Conservation (phyloP, 2,113 vertebrate species). For the Sminthopsis crassicaudata region DNA sequence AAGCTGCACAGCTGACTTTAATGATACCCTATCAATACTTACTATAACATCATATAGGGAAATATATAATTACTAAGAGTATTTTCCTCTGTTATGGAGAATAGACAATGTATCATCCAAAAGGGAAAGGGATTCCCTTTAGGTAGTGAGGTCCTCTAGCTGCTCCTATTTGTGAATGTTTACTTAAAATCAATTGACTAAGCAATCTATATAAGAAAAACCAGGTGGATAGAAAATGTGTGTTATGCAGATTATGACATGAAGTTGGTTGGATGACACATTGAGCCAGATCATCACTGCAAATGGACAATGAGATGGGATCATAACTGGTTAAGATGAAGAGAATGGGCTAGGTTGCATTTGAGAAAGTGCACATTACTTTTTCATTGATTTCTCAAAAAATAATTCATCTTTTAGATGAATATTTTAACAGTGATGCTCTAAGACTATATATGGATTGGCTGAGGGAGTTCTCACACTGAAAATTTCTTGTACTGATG, state of each 20-base stretch:
- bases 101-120: neutral
- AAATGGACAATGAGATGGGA: neutral
- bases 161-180: neutral
- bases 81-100: neutral
- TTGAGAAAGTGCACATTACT: neutral
- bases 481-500: neutral
- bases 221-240: neutral
- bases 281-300: neutral
- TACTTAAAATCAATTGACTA: neutral
- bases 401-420: neutral
- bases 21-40: neutral
- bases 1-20: neutral
- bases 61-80: neutral
- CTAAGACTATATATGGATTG: neutral
- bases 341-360: neutral
- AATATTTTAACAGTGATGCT: neutral
- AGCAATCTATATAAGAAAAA: neutral
- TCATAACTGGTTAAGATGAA: neutral
- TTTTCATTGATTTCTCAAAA: neutral
- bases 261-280: neutral
- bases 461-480: neutral
- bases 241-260: neutral
- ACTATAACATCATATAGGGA: neutral
- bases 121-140: neutral
- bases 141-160: neutral